Evolutionary conservation across 1,140 invertebrate species (phyloP).

Genomic region (Idris sp.): DNA sequence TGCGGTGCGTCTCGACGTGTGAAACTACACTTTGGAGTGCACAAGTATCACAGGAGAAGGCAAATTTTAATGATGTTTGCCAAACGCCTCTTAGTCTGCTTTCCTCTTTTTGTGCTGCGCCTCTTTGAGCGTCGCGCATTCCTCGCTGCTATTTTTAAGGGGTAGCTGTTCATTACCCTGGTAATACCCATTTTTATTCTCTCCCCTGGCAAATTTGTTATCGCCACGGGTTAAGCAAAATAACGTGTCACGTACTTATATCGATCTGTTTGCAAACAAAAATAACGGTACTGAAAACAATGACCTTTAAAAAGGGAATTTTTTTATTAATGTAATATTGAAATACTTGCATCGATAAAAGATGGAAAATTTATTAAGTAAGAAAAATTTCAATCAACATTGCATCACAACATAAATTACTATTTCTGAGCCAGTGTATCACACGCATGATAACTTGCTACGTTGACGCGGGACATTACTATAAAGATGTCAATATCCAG

Average conservation of each 20-base stretch:
- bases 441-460: slow-evolving; percentile 38
- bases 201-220: neutral
- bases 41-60: slow-evolving; percentile 43
- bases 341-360: slow-evolving; percentile 21
- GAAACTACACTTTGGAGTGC: too few relatives aligned
- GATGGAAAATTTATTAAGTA: slow-evolving; percentile 39
- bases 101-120: slow-evolving; percentile 23
- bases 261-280: too few relatives aligned
- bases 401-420: slow-evolving; percentile 34
- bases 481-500: slow-evolving; percentile 47
- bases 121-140: slow-evolving; percentile 25
- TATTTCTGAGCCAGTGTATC: slow-evolving; percentile 23
- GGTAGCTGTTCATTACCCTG: slow-evolving; percentile 20
- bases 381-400: slow-evolving; percentile 23
- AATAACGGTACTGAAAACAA: too few relatives aligned
- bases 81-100: slow-evolving; percentile 49
- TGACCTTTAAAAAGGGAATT: too few relatives aligned
- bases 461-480: slow-evolving; percentile 45
- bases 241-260: neutral
- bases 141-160: slow-evolving; percentile 13
- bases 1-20: slow-evolving; percentile 35
- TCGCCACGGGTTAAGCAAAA: neutral
- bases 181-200: slow-evolving; percentile 16
- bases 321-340: neutral
- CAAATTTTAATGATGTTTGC: slow-evolving; percentile 72